phyloP scores from a whole-genome alignment of 2,113 vertebrate species.

The Meleagris gallopavo region DNA sequence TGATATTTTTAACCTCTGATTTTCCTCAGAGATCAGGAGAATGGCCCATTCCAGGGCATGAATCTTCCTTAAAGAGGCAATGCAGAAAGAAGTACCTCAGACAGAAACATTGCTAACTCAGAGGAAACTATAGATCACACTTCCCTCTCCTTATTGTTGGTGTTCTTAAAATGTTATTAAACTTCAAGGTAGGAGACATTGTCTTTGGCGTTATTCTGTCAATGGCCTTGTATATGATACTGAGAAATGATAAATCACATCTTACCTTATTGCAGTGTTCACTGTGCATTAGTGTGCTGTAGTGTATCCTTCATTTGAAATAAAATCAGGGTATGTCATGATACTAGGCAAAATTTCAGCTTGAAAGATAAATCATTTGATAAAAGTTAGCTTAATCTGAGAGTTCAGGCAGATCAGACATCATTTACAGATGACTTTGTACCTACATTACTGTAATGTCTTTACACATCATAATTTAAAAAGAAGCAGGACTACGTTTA shows the following conservation, averaged over 20 bases:
- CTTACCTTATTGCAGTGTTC: neutral
- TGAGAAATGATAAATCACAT: neutral
- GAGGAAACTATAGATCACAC: neutral
- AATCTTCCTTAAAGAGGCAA: neutral
- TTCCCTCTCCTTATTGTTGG: neutral
- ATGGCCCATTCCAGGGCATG: too few species aligned
- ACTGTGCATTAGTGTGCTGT: neutral
- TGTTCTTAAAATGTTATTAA: neutral
- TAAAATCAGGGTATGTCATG: neutral
- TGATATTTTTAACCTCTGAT: neutral
- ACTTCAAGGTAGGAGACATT: neutral
- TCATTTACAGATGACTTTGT: neutral
- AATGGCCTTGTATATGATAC: neutral
- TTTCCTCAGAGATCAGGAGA: neutral
- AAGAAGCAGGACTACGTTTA: neutral
- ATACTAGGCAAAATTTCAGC: neutral
- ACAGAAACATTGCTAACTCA: accelerated
- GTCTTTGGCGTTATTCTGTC: neutral
- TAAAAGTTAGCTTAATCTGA: neutral
- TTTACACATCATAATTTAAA: neutral
- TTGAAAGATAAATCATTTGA: neutral
- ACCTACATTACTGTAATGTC: neutral
- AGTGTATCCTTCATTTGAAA: neutral
- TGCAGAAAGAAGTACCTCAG: neutral
- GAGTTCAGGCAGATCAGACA: neutral